phyloP scores from a whole-genome alignment of 2,888 invertebrate species.

The Epistrophe grossulariae region DNA sequence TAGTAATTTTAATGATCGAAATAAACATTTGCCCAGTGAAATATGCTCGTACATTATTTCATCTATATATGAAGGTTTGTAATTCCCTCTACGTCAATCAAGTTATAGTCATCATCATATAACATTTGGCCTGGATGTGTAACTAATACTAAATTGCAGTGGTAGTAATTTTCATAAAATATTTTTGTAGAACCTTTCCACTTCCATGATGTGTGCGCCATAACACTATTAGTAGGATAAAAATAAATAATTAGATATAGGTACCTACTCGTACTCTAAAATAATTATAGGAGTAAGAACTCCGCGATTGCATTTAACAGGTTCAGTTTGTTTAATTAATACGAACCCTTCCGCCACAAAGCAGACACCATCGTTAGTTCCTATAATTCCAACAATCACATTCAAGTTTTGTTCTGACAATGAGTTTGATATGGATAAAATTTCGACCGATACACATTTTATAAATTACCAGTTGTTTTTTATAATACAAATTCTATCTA shows the following conservation, averaged over 20 bases:
- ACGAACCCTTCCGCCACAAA: no score
- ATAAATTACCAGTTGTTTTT: no score
- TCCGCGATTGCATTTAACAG: background rate
- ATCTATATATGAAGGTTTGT: no score
- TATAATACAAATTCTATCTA: no score
- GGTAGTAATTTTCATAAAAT: background rate
- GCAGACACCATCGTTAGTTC: no score
- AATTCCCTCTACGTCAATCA: constrained; percentile 30
- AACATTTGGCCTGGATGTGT: background rate
- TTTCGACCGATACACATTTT: no score
- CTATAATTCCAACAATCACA: no score
- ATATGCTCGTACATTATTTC: background rate
- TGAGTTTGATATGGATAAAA: no score
- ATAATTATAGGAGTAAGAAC: background rate
- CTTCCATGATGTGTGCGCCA: background rate
- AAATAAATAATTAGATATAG: background rate
- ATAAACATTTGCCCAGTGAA: constrained; percentile 26
- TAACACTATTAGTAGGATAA: background rate
- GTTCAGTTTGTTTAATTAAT: background rate
- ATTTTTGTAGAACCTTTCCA: background rate
- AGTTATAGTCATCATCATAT: constrained; percentile 31
- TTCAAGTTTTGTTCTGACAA: no score
- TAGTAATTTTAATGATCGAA: constrained; percentile 32
- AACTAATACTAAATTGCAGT: background rate
- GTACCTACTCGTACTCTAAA: background rate